Conservation (phyloP, 2,797 vertebrate genomes). For the Hippopotamyrus pictus region DNA sequence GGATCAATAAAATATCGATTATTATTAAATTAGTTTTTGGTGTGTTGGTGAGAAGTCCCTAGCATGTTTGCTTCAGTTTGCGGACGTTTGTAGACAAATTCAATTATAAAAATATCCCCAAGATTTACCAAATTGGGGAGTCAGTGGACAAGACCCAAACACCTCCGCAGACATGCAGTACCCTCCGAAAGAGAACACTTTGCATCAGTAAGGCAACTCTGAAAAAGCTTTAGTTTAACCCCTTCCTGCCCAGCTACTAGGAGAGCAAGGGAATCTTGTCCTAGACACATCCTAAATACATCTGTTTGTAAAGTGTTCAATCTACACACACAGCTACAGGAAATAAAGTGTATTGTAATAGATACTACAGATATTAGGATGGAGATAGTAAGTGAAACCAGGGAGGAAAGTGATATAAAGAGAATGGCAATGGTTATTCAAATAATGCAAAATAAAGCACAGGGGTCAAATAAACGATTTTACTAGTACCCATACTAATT, state of each 20-base stretch:
- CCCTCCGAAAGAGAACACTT: neutral
- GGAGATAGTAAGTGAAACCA: neutral
- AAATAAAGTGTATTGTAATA: neutral
- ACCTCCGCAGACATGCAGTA: neutral
- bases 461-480: neutral
- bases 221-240: neutral
- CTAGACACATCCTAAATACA: neutral
- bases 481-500: neutral
- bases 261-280: neutral
- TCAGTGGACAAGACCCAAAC: neutral
- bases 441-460: neutral
- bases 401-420: neutral
- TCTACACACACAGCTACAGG: neutral
- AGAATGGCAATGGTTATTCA: neutral
- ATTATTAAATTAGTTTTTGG: neutral
- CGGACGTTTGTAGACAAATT: neutral
- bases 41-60: neutral
- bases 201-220: neutral
- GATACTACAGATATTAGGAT: neutral
- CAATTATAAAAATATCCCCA: neutral
- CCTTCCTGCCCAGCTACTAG: neutral
- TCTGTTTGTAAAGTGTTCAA: neutral
- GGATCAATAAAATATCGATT: no score
- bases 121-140: neutral
- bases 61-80: neutral